These are phyloP conservation scores for Oscheius myriophilus DNA, from an alignment of 2,888 invertebrate species.

Conservation along the genomic window DNA sequence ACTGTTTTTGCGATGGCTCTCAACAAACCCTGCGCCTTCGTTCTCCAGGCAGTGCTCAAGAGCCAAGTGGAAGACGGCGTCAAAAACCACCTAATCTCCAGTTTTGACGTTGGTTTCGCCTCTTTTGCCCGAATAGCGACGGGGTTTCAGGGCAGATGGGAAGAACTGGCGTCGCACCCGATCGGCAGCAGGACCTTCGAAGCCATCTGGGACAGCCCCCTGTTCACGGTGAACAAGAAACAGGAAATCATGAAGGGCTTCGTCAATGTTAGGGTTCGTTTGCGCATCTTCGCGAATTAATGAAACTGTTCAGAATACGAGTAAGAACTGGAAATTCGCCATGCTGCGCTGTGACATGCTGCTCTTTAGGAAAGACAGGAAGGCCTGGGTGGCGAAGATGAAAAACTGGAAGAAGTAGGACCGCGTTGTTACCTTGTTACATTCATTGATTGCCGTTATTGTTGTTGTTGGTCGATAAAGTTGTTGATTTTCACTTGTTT, in stretches of 20 bases:
- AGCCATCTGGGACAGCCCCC: conserved; percentile 39
- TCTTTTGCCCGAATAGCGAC: neutral
- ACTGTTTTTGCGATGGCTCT: conserved; percentile 38
- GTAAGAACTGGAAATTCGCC: conserved; percentile 51
- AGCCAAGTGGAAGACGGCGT: conserved; percentile 36
- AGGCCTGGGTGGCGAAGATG: conserved; percentile 47
- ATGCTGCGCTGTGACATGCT: conserved; percentile 47
- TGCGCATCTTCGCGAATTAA: neutral
- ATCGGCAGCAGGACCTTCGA: conserved; percentile 49
- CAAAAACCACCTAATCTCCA: conserved; percentile 35
- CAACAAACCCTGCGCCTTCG: conserved; percentile 37
- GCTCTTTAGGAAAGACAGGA: conserved; percentile 46
- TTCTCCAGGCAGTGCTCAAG: conserved; percentile 39
- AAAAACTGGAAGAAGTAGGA: conserved; percentile 32
- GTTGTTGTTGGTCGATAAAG: no score
- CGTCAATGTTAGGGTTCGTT: conserved; percentile 40
- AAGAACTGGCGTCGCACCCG: conserved; percentile 36
- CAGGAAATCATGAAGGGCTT: conserved; percentile 48
- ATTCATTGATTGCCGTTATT: no score
- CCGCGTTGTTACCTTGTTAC: no score
- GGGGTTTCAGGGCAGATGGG: conserved; percentile 34
- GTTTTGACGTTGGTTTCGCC: conserved; percentile 35
- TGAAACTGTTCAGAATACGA: conserved; percentile 36
- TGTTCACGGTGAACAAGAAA: conserved; percentile 42
- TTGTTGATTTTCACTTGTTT: no score